phyloP scores from a whole-genome alignment of 1,140 invertebrate species.

The Lepidostoma basale region DNA sequence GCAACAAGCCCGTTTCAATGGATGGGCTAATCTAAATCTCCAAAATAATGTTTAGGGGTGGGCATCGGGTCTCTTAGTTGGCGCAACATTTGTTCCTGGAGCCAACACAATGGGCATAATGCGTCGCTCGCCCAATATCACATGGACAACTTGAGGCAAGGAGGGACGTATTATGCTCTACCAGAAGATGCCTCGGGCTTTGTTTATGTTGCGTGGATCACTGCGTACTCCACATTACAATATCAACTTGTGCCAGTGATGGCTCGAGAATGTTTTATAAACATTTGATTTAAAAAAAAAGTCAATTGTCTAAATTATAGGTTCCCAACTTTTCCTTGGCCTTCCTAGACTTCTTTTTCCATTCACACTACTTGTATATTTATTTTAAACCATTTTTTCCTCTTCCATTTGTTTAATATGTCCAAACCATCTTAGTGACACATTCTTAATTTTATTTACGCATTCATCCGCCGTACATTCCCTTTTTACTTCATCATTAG shows the following conservation, averaged over 20 bases:
- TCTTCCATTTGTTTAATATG: no score
- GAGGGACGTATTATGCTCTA: no score
- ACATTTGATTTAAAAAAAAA: no score
- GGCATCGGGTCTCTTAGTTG: slow-evolving; percentile 17
- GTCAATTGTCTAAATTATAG: no score
- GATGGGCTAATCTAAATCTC: slow-evolving; percentile 45
- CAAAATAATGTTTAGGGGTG: slow-evolving; percentile 40
- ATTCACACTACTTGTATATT: no score
- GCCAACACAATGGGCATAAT: slow-evolving; percentile 25
- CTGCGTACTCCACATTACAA: slow-evolving; percentile 13
- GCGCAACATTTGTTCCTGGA: slow-evolving; percentile 38
- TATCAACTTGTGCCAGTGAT: neutral
- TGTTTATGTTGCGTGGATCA: slow-evolving; percentile 41
- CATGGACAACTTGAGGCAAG: slow-evolving; percentile 22
- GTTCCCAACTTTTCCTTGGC: no score
- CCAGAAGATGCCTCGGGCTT: slow-evolving; percentile 37
- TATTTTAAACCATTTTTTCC: no score
- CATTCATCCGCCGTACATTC: no score
- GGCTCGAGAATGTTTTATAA: neutral
- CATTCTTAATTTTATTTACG: no score
- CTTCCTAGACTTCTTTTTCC: no score
- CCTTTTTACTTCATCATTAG: no score
- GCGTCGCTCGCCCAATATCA: slow-evolving; percentile 14
- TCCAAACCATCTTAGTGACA: no score
- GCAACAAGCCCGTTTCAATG: slow-evolving; percentile 43